Percentiles rank a stretch among this genome's conserved stretches.
These are phyloP conservation scores for Lepidonotus clava DNA, from an alignment of 2,888 invertebrate species.

Conservation along the genomic window DNA sequence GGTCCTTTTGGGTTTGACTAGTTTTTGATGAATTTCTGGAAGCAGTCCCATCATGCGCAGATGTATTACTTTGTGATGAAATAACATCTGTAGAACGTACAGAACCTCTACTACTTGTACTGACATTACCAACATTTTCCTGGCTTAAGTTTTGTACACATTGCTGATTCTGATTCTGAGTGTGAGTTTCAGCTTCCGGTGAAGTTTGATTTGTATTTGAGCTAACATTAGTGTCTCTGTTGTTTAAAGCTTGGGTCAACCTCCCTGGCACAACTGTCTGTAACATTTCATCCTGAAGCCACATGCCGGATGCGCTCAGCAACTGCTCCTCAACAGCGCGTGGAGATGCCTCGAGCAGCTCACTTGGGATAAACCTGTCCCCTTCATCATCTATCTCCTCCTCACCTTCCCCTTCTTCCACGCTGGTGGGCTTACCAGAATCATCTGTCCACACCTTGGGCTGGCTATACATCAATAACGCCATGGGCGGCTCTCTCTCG, in stretches of 20 bases:
- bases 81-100: background rate
- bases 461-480: slow-evolving; percentile 30
- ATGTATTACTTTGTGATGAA: background rate
- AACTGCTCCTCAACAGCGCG: background rate
- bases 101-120: background rate
- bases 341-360: background rate
- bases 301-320: background rate
- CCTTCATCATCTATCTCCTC: background rate
- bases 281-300: slow-evolving; percentile 40
- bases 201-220: too few species aligned
- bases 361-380: too few species aligned
- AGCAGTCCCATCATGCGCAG: background rate
- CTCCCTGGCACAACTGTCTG: slow-evolving; percentile 18
- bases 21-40: background rate
- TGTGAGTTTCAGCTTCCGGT: background rate
- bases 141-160: background rate
- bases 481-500: slow-evolving; percentile 3
- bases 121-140: background rate
- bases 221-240: too few species aligned
- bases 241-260: too few species aligned
- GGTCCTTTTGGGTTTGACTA: background rate
- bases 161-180: background rate
- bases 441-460: slow-evolving; percentile 44
- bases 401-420: background rate
- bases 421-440: background rate